Base-by-base conservation (phyloP, 2,113 vertebrate species). In the Gymnarchus niloticus region DNA sequence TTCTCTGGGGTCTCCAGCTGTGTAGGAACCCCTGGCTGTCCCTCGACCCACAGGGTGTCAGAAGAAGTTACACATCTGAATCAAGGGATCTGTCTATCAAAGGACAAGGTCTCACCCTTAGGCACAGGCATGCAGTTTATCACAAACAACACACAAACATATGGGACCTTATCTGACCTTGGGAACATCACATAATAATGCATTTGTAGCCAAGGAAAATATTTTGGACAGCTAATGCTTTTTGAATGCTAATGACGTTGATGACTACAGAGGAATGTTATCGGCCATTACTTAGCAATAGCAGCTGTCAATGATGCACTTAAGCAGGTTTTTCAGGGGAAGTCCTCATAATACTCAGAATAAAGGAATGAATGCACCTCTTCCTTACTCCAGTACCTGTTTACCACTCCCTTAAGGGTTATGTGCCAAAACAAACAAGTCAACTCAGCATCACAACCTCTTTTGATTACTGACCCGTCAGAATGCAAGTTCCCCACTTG, bases 221-320 rank as follows among this genome's bases (percentile, higher is more conserved):
- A 28, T 54, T 77, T 77, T 77, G 37, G 21, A 23, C 6, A 48
- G 76, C 6, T 19, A 17, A 2, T 23, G 44, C 17, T 69, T 59
- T 28, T 46, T 25, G n/a, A 61, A 28, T 28, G 23, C 44, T 69
- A n/a, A 51, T 33, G n/a, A 65, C 65, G 46, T 57, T 37, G 8
- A 59, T 17, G 46, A 25, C 12, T 33, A 28, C 83, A 65, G 83
- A 46, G 44, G 37, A 46, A 2, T 3, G n/a, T 25, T 49, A 61
- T 51, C 65, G 56, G 54, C 12, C 44, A 44, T 84, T 23, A 14
- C 83, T 54, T 73, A 61, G 83, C n/a, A 48, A 61, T 56, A 83
- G 56, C 56, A 57, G 37, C 56, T 83, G 56, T 46, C 33, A n/a
- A 59, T 44, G 41, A 83, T 41, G 28, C 25, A 25, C 52, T 83